phyloP scores from a whole-genome alignment of 2,113 vertebrate species.

The Eurypyga helias region DNA sequence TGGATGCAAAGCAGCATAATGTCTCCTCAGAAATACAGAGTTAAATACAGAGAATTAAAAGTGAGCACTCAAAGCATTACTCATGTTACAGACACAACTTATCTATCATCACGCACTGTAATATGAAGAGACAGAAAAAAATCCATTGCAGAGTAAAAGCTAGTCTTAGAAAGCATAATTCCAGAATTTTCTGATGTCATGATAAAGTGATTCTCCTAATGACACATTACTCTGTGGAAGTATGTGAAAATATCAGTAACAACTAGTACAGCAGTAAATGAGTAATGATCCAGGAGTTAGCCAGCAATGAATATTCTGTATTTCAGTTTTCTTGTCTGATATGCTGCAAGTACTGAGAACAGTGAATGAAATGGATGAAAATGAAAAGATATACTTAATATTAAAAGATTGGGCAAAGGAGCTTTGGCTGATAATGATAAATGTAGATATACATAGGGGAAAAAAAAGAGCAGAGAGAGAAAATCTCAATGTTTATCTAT shows the following conservation, averaged over 20 bases:
- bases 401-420: not conserved
- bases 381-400: not conserved
- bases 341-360: not conserved
- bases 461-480: not conserved
- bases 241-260: not conserved
- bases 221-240: not conserved
- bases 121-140: not conserved
- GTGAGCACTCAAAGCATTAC: not conserved
- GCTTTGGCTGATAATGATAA: not conserved
- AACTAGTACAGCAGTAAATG: not conserved
- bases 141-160: not conserved
- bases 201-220: not conserved
- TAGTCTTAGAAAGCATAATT: not conserved
- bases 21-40: not conserved
- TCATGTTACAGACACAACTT: not conserved
- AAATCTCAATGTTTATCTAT: not conserved
- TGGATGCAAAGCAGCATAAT: not conserved
- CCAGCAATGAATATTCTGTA: not conserved
- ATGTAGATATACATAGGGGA: rapidly evolving
- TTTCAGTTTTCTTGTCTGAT: not conserved
- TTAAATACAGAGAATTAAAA: not conserved
- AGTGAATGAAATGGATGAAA: not conserved
- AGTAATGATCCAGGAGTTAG: not conserved
- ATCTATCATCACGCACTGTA: not conserved
- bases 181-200: slow-evolving; percentile 1